These are phyloP conservation scores for Chesias legatella DNA, from an alignment of 2,888 invertebrate genomes.

Conservation along the genomic window DNA sequence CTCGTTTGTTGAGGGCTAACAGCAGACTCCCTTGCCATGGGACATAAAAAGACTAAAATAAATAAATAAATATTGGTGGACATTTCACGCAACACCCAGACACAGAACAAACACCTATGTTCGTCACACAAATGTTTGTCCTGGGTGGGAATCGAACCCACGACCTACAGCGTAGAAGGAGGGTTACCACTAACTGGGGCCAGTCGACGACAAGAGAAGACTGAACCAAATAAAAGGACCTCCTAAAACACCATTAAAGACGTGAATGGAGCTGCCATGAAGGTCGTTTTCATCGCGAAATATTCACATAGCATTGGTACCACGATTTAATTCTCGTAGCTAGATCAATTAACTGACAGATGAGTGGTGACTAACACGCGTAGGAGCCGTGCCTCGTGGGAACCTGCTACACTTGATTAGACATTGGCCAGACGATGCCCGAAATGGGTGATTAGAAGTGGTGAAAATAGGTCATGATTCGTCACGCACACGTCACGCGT, in stretches of 20 bases:
- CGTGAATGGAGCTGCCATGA: constrained; percentile 31
- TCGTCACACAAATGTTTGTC: too few relatives aligned
- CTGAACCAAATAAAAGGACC: neutral
- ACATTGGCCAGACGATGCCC: constrained; percentile 27
- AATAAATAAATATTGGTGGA: too few relatives aligned
- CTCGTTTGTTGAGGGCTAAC: too few relatives aligned
- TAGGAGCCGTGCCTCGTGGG: constrained; percentile 68
- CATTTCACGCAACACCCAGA: too few relatives aligned
- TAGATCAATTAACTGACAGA: constrained; percentile 74
- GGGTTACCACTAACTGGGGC: too few relatives aligned
- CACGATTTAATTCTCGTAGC: constrained; percentile 73
- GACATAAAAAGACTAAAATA: too few relatives aligned
- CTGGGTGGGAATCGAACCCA: too few relatives aligned
- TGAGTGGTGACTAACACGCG: constrained; percentile 72
- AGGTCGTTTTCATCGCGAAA: constrained; percentile 44
- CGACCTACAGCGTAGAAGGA: too few relatives aligned
- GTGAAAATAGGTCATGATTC: constrained; percentile 9
- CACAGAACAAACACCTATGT: too few relatives aligned
- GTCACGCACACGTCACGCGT: too few relatives aligned
- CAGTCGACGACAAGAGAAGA: neutral
- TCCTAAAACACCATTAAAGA: constrained; percentile 7
- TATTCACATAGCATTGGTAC: constrained; percentile 57
- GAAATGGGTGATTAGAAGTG: constrained; percentile 18
- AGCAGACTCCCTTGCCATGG: too few relatives aligned
- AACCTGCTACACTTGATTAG: constrained; percentile 37